A percentile compares a stretch with the other conserved stretches of the same genome.
Conservation (phyloP, 2,113 vertebrate genomes). For the Notiomystis cincta region DNA sequence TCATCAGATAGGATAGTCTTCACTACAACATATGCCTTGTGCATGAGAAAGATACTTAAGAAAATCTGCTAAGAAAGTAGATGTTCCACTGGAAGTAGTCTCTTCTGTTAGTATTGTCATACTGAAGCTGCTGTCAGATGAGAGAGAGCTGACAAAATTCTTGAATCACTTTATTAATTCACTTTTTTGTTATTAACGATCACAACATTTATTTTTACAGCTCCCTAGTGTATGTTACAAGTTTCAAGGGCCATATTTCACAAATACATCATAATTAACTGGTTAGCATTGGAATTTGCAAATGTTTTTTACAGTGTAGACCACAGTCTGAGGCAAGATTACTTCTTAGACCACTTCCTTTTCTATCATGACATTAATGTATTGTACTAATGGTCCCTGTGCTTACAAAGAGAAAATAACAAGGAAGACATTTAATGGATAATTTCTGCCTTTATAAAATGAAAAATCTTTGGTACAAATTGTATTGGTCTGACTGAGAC, state of each 20-base stretch:
- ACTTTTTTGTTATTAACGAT: background rate
- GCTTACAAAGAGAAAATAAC: background rate
- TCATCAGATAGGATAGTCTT: background rate
- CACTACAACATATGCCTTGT: background rate
- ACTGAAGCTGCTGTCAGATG: background rate
- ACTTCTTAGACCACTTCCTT: background rate
- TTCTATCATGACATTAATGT: background rate
- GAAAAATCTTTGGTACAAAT: background rate
- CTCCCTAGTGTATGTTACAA: rapidly evolving
- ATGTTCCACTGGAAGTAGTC: background rate
- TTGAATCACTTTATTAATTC: background rate
- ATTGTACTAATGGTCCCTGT: background rate
- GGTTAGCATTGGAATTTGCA: background rate
- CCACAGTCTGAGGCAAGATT: background rate
- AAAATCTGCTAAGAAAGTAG: background rate
- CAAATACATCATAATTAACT: background rate
- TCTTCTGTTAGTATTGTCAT: background rate
- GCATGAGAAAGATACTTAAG: background rate
- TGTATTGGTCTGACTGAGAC: background rate
- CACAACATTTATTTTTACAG: background rate
- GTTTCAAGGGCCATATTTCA: background rate
- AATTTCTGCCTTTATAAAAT: background rate
- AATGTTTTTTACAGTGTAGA: background rate
- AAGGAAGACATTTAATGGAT: background rate
- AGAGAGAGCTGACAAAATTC: background rate